These are phyloP conservation scores for Lepidocolaptes lacrymiger DNA, from an alignment of 2,797 vertebrate genomes.

Conservation along the genomic window DNA sequence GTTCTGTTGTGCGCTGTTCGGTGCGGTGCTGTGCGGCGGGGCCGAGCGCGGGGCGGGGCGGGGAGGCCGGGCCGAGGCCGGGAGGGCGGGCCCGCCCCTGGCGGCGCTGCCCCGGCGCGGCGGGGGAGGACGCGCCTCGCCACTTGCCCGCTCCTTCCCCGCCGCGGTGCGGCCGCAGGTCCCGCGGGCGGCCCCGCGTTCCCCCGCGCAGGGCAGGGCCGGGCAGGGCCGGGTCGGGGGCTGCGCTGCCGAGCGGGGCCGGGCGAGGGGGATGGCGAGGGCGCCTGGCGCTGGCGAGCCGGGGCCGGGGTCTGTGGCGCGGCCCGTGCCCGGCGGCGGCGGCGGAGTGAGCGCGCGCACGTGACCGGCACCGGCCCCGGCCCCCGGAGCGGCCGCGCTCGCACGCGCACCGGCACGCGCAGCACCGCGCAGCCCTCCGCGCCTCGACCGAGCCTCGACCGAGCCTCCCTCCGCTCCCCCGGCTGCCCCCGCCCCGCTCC, in stretches of 20 bases:
- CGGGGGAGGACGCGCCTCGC: neutral
- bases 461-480: no score
- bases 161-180: neutral
- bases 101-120: neutral
- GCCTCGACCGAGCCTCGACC: no score
- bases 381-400: constrained; percentile 71
- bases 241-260: neutral
- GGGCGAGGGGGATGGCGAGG: neutral
- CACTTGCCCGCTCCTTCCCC: neutral
- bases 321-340: constrained; percentile 62
- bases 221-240: no score
- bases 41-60: no score
- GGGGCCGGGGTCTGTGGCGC: constrained; percentile 57
- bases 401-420: neutral
- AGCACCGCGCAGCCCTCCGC: no score
- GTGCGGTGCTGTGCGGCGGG: no score
- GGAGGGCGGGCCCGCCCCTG: neutral
- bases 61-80: neutral
- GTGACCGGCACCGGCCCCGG: constrained; percentile 14
- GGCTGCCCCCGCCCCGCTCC: no score
- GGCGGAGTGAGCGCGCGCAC: constrained; percentile 1
- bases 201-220: no score
- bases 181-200: neutral
- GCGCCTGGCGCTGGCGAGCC: constrained; percentile 50
- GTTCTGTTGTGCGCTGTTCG: no score